Conservation (phyloP, 2,797 vertebrate species). For the Aratinga solstitialis region DNA sequence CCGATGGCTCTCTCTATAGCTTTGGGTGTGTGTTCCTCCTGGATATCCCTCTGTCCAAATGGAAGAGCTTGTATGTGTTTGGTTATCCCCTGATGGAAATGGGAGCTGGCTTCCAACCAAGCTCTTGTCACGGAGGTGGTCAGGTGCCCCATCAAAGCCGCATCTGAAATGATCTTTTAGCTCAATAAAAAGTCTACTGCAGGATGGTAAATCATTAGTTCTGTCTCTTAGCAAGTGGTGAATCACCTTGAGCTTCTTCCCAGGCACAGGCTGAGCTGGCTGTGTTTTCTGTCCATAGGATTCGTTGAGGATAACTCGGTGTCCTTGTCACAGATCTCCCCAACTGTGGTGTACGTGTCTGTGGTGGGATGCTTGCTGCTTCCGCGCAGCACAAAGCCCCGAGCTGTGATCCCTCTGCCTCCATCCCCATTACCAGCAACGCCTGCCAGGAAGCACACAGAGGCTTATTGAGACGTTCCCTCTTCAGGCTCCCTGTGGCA, state of each 20-base stretch:
- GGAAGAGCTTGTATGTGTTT: neutral
- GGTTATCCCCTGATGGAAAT: neutral
- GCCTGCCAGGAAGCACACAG: slow-evolving; percentile 4
- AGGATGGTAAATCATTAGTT: neutral
- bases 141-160: neutral
- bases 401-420: neutral
- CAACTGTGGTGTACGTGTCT: rapidly evolving
- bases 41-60: neutral
- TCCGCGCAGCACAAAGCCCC: neutral
- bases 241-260: neutral
- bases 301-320: neutral
- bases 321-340: neutral
- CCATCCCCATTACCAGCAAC: rapidly evolving
- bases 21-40: neutral
- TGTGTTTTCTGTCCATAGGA: neutral
- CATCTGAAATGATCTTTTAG: neutral
- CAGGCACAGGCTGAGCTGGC: neutral
- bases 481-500: slow-evolving; percentile 14
- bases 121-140: neutral
- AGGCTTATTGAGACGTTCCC: neutral
- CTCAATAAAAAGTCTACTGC: neutral
- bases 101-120: neutral
- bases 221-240: neutral
- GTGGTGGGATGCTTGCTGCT: neutral
- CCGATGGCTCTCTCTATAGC: neutral